Percentiles rank a stretch among this genome's conserved stretches.
These are phyloP conservation scores for Scomber colias DNA, from an alignment of 2,113 vertebrate species.

Conservation along the genomic window DNA sequence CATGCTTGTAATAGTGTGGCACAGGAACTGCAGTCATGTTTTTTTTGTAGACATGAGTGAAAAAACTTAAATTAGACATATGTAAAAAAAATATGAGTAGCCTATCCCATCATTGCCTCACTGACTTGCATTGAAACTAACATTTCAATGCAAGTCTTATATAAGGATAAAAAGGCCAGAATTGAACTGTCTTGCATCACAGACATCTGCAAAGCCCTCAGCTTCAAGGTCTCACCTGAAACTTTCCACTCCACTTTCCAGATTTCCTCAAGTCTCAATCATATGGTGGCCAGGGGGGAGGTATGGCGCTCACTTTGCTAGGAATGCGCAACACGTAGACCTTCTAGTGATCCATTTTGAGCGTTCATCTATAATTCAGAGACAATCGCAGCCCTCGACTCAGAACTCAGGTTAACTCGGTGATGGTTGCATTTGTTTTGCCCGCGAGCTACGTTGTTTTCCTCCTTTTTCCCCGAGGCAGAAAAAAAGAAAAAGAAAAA, in stretches of 20 bases:
- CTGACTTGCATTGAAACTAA: no score
- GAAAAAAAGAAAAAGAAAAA: not conserved
- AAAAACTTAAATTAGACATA: no score
- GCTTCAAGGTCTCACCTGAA: constrained; percentile 43
- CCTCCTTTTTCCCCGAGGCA: constrained; percentile 52
- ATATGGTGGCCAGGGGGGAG: not conserved
- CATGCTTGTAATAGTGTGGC: no score
- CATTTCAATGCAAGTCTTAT: no score
- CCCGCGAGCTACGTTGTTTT: constrained; percentile 62
- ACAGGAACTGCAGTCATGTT: no score
- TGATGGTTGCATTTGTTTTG: constrained; percentile 65
- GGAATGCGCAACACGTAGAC: constrained; percentile 61
- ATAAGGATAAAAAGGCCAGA: not conserved
- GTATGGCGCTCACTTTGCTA: constrained; percentile 26
- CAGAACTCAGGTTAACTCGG: constrained; percentile 75
- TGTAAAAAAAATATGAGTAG: no score
- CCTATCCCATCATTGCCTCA: no score
- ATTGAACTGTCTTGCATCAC: not conserved
- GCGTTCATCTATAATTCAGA: constrained; percentile 80
- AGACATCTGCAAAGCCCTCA: no score
- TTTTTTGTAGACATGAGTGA: no score
- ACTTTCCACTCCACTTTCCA: constrained; percentile 25
- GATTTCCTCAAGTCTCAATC: not conserved
- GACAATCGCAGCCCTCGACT: constrained; percentile 56
- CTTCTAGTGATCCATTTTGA: constrained; percentile 75